phyloP scores from a whole-genome alignment of 2,888 invertebrate genomes.

The Ditylenchus weischeri region DNA sequence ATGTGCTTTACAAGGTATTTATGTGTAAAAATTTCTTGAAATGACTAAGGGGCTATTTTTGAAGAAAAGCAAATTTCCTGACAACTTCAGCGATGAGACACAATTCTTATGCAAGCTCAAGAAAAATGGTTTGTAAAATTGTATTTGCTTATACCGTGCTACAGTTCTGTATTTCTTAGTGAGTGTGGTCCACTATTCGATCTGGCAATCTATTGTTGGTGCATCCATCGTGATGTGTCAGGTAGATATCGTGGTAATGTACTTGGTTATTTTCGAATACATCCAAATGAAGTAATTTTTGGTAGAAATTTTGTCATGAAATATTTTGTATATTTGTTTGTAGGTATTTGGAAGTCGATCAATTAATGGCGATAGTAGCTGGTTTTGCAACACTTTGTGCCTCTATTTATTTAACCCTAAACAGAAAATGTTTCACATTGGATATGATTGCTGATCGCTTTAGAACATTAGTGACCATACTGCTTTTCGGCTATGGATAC shows the following conservation, averaged over 20 bases:
- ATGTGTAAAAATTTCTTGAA: too few relatives aligned
- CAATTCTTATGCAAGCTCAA: constrained; percentile 79
- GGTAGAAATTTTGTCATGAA: too few relatives aligned
- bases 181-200: constrained; percentile 70
- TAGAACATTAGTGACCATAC: constrained; percentile 76
- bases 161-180: constrained; percentile 2
- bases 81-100: constrained; percentile 80
- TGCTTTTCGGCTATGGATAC: constrained; percentile 80
- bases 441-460: constrained; percentile 65
- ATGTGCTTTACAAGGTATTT: too few relatives aligned
- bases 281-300: constrained; percentile 37
- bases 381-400: constrained; percentile 14
- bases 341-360: not conserved
- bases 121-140: constrained; percentile 68
- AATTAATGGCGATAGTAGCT: constrained; percentile 18
- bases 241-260: constrained; percentile 65
- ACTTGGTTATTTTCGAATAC: constrained; percentile 58
- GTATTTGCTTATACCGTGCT: not conserved
- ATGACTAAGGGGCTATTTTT: constrained; percentile 69
- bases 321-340: too few relatives aligned
- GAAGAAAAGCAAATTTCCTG: constrained; percentile 79
- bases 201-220: constrained; percentile 71
- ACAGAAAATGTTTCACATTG: constrained; percentile 1
- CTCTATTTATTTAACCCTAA: constrained; percentile 4
- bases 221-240: constrained; percentile 77